Evolutionary conservation across 1,140 invertebrate genomes (phyloP).

Genomic region (Magallana gigas): DNA sequence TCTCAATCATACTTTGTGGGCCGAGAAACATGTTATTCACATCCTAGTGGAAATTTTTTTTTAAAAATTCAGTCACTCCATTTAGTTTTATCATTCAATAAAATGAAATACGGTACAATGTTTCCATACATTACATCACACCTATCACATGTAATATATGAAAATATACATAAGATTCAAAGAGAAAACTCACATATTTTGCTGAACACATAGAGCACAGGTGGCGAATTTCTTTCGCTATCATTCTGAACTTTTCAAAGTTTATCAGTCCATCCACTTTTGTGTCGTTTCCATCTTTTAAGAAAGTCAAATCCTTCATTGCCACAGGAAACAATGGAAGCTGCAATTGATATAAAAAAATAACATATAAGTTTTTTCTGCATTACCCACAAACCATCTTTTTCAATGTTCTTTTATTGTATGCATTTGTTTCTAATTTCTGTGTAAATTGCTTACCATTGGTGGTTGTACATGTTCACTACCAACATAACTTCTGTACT

Average conservation of each 20-base stretch:
- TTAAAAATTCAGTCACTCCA: neutral
- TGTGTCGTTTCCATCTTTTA: constrained; percentile 97
- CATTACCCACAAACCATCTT: neutral
- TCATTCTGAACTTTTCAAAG: constrained; percentile 99
- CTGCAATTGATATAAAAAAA: constrained; percentile 79
- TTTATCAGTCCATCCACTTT: constrained; percentile 93
- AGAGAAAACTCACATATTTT: constrained; percentile 81
- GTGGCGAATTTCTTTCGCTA: constrained; percentile 96
- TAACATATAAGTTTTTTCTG: neutral
- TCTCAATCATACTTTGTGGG: constrained; percentile 67
- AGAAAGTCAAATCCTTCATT: constrained; percentile 97
- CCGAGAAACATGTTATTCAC: constrained; percentile 74
- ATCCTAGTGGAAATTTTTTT: constrained; percentile 64
- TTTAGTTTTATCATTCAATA: neutral
- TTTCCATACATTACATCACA: neutral
- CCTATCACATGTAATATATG: neutral
- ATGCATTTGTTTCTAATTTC: neutral
- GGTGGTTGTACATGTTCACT: constrained; percentile 93
- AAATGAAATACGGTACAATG: neutral
- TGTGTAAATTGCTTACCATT: constrained; percentile 67
- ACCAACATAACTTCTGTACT: constrained; percentile 95
- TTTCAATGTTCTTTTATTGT: neutral
- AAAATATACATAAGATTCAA: neutral
- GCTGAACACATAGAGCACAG: constrained; percentile 97
- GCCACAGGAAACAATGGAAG: constrained; percentile 87